phyloP scores from a whole-genome alignment of 2,797 vertebrate genomes.

The Caiman crocodilus region DNA sequence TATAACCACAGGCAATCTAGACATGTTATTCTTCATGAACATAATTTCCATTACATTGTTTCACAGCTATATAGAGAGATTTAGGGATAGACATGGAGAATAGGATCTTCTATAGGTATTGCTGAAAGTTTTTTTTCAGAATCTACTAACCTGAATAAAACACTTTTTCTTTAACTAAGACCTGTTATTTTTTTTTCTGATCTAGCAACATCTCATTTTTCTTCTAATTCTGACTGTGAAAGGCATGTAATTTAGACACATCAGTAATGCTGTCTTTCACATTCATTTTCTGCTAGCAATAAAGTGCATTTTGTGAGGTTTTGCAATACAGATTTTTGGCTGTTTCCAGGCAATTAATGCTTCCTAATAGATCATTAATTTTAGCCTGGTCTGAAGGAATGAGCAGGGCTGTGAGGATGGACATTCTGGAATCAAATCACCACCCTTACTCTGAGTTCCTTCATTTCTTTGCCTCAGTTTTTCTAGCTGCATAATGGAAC shows the following conservation, averaged over 20 bases:
- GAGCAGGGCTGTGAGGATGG: neutral
- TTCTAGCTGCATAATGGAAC: neutral
- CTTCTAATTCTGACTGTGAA: neutral
- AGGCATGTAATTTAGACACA: neutral
- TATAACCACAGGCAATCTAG: neutral
- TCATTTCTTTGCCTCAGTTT: neutral
- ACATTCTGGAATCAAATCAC: neutral
- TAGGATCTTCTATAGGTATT: neutral
- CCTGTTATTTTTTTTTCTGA: neutral
- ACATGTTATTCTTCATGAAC: accelerated
- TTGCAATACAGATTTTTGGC: no score
- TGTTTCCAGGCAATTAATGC: neutral
- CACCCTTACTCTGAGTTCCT: neutral
- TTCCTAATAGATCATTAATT: neutral
- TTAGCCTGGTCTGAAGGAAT: neutral
- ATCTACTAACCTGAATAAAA: neutral
- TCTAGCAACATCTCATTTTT: neutral
- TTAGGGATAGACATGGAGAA: neutral
- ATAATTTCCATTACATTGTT: neutral
- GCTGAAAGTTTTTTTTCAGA: neutral
- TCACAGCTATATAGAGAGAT: neutral
- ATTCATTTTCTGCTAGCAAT: neutral
- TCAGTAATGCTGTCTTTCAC: neutral
- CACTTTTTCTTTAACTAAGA: accelerated
- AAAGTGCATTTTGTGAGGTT: no score